Conservation (phyloP, 2,888 invertebrate species). For the Papilio demoleus region DNA sequence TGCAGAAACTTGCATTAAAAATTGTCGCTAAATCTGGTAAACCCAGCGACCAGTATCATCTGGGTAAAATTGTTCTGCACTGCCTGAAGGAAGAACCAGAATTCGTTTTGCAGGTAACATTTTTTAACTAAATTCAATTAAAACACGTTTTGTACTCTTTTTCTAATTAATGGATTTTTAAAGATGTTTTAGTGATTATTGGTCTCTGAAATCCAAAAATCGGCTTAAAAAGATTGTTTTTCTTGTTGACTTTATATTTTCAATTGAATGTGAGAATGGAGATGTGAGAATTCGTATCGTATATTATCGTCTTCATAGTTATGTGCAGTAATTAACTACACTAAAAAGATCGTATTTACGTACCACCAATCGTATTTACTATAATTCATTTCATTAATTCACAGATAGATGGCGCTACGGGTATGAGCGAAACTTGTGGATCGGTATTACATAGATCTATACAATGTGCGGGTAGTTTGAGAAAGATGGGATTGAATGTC, state of each 20-base stretch:
- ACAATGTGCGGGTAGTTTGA: slow-evolving; percentile 63
- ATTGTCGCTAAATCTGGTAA: background rate
- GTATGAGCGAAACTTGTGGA: slow-evolving; percentile 62
- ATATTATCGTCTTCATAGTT: no score
- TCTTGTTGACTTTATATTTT: no score
- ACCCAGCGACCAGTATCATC: background rate
- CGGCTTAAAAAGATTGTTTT: no score
- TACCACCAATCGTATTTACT: no score
- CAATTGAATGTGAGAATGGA: no score
- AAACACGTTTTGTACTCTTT: no score
- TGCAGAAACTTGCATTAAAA: background rate
- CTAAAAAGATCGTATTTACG: no score
- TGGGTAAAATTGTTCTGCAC: background rate
- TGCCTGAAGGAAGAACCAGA: background rate
- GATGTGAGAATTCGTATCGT: no score
- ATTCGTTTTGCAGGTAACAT: slow-evolving; percentile 37
- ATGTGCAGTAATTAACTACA: no score
- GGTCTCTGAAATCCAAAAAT: no score
- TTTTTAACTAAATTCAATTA: background rate
- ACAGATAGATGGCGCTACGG: slow-evolving; percentile 63
- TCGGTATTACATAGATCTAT: slow-evolving; percentile 60
- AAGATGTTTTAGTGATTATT: no score
- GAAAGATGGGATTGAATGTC: slow-evolving; percentile 58
- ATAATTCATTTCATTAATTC: background rate
- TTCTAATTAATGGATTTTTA: no score